phyloP scores from a whole-genome alignment of 2,888 invertebrate species.

The Drosophila tanythrix region DNA sequence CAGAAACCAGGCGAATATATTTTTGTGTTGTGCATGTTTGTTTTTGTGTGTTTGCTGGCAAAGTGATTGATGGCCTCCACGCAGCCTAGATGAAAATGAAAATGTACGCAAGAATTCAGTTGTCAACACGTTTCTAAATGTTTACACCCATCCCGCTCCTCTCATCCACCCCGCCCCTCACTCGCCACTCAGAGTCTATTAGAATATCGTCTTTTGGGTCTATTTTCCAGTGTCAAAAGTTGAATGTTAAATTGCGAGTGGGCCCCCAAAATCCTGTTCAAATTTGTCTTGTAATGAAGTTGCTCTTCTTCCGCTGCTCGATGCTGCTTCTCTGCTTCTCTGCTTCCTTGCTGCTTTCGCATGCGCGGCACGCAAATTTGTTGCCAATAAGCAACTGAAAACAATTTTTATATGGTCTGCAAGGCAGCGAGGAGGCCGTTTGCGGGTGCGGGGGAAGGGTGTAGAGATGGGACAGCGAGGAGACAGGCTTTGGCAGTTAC shows the following conservation, averaged over 20 bases:
- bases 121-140: conserved; percentile 60
- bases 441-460: no score
- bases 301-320: conserved; percentile 19
- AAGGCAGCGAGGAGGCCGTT: neutral
- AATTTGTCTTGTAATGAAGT: conserved; percentile 64
- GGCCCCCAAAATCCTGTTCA: conserved; percentile 38
- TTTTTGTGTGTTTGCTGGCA: conserved; percentile 20
- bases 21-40: conserved; percentile 34
- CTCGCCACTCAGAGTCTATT: conserved; percentile 29
- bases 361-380: conserved; percentile 76
- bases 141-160: neutral
- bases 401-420: conserved; percentile 69
- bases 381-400: conserved; percentile 78
- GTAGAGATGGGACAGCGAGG: neutral
- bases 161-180: neutral
- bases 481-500: conserved; percentile 3
- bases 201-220: conserved; percentile 21
- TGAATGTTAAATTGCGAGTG: conserved; percentile 15
- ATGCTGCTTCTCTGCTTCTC: neutral
- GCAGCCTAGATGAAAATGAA: conserved; percentile 2
- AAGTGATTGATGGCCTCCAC: conserved; percentile 61
- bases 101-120: conserved; percentile 53
- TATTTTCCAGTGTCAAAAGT: conserved; percentile 4
- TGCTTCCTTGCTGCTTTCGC: conserved; percentile 35
- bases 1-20: conserved; percentile 42